phyloP scores from a whole-genome alignment of 2,797 vertebrate species.

The Channallabes apus region DNA sequence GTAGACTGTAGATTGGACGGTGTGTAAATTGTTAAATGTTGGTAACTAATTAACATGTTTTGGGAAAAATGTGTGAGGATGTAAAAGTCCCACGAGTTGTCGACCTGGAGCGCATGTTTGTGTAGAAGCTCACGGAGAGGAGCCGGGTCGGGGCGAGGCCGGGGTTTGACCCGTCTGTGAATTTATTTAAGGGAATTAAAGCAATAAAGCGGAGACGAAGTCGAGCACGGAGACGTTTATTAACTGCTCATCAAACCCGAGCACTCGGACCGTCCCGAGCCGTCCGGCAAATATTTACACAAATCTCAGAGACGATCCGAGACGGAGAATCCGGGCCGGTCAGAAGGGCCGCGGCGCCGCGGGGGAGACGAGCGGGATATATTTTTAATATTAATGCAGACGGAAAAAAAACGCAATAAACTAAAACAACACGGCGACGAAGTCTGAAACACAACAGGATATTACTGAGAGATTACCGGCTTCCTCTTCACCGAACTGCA shows the following conservation, averaged over 20 bases:
- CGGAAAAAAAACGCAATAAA: constrained; percentile 81
- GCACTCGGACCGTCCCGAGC: constrained; percentile 25
- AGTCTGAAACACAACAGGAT: constrained; percentile 98
- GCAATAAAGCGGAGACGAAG: constrained; percentile 41
- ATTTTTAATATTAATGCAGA: constrained; percentile 94
- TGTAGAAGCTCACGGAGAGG: background rate
- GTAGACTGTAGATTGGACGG: background rate
- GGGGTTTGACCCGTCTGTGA: background rate
- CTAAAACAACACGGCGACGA: constrained; percentile 84
- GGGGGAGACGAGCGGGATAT: constrained; percentile 83
- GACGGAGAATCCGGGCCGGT: constrained; percentile 74
- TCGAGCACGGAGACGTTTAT: background rate
- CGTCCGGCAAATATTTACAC: constrained; percentile 61
- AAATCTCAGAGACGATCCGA: constrained; percentile 74
- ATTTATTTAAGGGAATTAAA: constrained; percentile 36
- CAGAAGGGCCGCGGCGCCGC: constrained; percentile 67
- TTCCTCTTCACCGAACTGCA: constrained; percentile 83
- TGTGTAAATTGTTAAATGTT: too few relatives aligned
- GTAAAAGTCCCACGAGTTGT: background rate
- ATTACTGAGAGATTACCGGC: constrained; percentile 96
- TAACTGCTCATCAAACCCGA: constrained; percentile 40
- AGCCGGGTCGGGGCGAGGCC: background rate
- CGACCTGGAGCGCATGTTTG: background rate
- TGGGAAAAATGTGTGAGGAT: background rate
- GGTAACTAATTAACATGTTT: background rate